Base-by-base conservation (phyloP, 2,888 invertebrate species). In the Drosophila seclusa region DNA sequence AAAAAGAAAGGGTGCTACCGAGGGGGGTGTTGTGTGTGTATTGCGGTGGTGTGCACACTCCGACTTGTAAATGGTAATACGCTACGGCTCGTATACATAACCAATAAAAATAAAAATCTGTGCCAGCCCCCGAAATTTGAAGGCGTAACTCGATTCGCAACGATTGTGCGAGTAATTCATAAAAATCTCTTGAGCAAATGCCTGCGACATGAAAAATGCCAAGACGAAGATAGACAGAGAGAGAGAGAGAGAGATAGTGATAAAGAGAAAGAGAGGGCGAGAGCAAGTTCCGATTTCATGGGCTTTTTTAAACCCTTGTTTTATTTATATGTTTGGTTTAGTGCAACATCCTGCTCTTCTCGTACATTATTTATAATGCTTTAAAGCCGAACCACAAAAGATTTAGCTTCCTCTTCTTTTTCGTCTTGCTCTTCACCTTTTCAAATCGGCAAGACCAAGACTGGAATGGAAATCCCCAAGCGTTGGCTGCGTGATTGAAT, bases 401-500 rank as follows among this genome's bases (percentile, higher is more conserved):
- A 45, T 16, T 45, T 24, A 8, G 16, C 45, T 24, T 24, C 2
- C 16, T 45, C 16, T 24, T 45, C 16, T 42, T 71, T 54, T 40
- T 4, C 54, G 27, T 7, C 21, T 45, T 24, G 45, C 21, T 6
- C 42, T 45, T 45, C 13, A 13, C 13, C 42, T 21, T 45, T 45
- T 29, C 36, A 27, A 16, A 21, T 55, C 40, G 13, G 10, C n/a
- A 34, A 16, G 21, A 24, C 24, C 27, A 24, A 24, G 45, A 45
- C 48, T 4, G 48, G 31, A 31, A 21, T 29, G 48, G 53, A 68
- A 73, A 50, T 79, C 81, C 68, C 82, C 68, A 74, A 55, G 80
- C 75, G 79, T n/a, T 38, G 55, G 55, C 76, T 80, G 78, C 71
- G 80, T 89, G 91, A 91, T 91, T 91, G 91, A 91, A 91, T 91